These are phyloP conservation scores for Parnassius orleans DNA, from an alignment of 2,888 invertebrate species.

Conservation along the genomic window DNA sequence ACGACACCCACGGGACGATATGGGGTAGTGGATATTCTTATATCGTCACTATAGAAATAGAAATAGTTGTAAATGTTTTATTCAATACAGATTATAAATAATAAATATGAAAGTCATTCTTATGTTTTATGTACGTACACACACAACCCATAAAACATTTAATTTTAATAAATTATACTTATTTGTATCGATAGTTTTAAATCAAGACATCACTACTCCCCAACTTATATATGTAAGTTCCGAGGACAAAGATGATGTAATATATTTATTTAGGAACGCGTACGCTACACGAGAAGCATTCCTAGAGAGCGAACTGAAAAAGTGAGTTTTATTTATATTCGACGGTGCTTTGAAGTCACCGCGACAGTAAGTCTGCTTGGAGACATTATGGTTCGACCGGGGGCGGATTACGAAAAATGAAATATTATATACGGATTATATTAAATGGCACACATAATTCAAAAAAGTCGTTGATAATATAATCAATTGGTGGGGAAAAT, in stretches of 20 bases:
- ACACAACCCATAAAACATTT: too few species aligned
- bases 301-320: conserved; percentile 21
- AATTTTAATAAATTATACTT: too few species aligned
- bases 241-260: conserved; percentile 23
- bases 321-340: conserved; percentile 7
- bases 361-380: conserved; percentile 9
- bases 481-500: too few species aligned
- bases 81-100: too few species aligned
- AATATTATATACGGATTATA: background rate
- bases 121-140: too few species aligned
- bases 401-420: background rate
- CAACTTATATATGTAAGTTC: conserved; percentile 5
- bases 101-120: too few species aligned
- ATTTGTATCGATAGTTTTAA: conserved; percentile 1
- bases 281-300: conserved; percentile 18
- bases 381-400: background rate
- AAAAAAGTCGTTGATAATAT: too few species aligned
- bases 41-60: too few species aligned
- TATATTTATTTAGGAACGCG: conserved; percentile 26
- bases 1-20: too few species aligned
- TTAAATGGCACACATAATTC: background rate
- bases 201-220: conserved; percentile 5
- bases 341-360: conserved; percentile 20
- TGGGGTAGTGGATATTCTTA: too few species aligned
- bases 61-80: too few species aligned